phyloP scores from a whole-genome alignment of 2,888 invertebrate genomes.

The Norana najaformis region DNA sequence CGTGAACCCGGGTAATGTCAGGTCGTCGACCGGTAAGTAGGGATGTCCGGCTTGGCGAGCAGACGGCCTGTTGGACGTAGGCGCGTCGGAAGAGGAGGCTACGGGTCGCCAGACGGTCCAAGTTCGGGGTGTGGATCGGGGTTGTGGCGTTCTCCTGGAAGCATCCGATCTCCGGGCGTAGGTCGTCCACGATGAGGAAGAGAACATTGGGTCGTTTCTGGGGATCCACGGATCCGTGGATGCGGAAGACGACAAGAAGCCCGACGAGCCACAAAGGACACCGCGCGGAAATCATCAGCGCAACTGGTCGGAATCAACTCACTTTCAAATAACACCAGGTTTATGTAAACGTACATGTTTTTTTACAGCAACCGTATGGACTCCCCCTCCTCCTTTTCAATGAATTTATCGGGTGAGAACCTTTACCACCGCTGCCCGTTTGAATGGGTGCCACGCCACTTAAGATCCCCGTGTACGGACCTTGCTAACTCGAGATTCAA shows the following conservation, averaged over 20 bases:
- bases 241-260: background rate
- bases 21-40: conserved; percentile 42
- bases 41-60: conserved; percentile 43
- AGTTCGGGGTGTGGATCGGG: conserved; percentile 47
- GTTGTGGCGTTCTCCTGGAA: conserved; percentile 40
- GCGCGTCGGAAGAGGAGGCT: conserved; percentile 46
- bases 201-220: conserved; percentile 40
- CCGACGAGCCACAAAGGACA: background rate
- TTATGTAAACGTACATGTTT: no score
- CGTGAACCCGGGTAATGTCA: conserved; percentile 43
- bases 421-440: no score
- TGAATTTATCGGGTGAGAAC: no score
- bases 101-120: conserved; percentile 45
- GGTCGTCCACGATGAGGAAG: conserved; percentile 45
- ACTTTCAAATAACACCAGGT: background rate
- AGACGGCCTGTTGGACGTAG: conserved; percentile 46
- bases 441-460: no score
- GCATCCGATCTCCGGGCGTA: conserved; percentile 46
- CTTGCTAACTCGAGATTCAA: no score
- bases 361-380: no score
- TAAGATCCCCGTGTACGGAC: no score
- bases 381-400: no score
- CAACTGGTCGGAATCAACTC: background rate
- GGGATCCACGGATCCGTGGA: background rate
- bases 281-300: background rate